phyloP scores from a whole-genome alignment of 2,888 invertebrate genomes.

The Stenolophus ochropezus region DNA sequence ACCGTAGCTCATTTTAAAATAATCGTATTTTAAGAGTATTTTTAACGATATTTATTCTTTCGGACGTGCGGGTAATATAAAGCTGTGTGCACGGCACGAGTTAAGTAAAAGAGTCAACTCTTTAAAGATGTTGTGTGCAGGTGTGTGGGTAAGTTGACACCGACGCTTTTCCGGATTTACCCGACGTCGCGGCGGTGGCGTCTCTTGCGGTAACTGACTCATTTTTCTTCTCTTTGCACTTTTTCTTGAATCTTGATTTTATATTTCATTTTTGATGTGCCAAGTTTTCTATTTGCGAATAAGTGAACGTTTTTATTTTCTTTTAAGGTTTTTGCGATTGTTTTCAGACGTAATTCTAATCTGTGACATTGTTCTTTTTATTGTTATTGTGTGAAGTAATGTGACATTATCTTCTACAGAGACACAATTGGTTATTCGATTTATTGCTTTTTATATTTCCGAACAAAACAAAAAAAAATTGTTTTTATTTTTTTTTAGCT shows the following conservation, averaged over 20 bases:
- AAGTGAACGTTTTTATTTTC: constrained; percentile 39
- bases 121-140: constrained; percentile 37
- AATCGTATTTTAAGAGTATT: constrained; percentile 43
- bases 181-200: constrained; percentile 4
- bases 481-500: no score
- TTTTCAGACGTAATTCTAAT: constrained; percentile 38
- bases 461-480: no score
- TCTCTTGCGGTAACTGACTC: constrained; percentile 33
- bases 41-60: constrained; percentile 39
- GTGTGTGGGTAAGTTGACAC: constrained; percentile 21
- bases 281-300: constrained; percentile 31
- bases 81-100: constrained; percentile 14
- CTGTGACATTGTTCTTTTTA: constrained; percentile 18
- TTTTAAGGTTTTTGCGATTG: constrained; percentile 4
- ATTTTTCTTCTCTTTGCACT: constrained; percentile 14
- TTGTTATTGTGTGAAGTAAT: not conserved
- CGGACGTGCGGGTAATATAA: constrained; percentile 22
- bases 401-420: not conserved
- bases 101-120: constrained; percentile 44
- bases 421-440: not conserved
- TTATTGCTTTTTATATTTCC: no score
- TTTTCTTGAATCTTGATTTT: constrained; percentile 39
- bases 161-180: constrained; percentile 36
- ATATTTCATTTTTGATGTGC: constrained; percentile 25
- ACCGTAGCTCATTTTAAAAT: constrained; percentile 35